Evolutionary conservation across 2,113 vertebrate genomes (phyloP).

Genomic region (Terrapene triunguis): DNA sequence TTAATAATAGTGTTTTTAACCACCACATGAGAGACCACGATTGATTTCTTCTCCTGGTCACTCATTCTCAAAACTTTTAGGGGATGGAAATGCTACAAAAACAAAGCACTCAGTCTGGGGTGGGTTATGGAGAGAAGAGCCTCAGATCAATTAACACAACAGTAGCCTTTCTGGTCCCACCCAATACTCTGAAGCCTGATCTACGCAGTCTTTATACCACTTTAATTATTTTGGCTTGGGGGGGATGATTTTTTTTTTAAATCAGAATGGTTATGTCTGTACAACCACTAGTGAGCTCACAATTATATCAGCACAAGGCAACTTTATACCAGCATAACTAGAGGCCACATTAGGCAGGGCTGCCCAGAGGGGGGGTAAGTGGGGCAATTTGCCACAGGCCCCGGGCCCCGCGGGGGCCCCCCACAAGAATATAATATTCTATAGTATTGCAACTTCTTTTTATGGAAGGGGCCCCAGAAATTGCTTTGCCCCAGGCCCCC

Average conservation of each 20-base stretch:
- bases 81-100: neutral
- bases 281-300: rapidly evolving
- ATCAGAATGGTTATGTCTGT: neutral
- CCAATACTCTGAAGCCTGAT: neutral
- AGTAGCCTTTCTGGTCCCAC: neutral
- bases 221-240: neutral
- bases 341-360: neutral
- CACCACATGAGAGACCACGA: neutral
- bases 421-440: too few species aligned
- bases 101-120: neutral
- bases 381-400: too few species aligned
- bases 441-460: too few species aligned
- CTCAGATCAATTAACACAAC: rapidly evolving
- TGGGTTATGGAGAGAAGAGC: neutral
- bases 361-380: too few species aligned
- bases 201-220: neutral
- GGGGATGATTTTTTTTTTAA: neutral
- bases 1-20: neutral
- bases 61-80: neutral
- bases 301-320: rapidly evolving
- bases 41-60: neutral
- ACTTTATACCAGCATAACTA: neutral
- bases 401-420: too few species aligned
- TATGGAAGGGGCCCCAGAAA: too few species aligned
- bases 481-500: too few species aligned